phyloP scores from a whole-genome alignment of 2,113 vertebrate genomes.

The Salvelinus sp. region DNA sequence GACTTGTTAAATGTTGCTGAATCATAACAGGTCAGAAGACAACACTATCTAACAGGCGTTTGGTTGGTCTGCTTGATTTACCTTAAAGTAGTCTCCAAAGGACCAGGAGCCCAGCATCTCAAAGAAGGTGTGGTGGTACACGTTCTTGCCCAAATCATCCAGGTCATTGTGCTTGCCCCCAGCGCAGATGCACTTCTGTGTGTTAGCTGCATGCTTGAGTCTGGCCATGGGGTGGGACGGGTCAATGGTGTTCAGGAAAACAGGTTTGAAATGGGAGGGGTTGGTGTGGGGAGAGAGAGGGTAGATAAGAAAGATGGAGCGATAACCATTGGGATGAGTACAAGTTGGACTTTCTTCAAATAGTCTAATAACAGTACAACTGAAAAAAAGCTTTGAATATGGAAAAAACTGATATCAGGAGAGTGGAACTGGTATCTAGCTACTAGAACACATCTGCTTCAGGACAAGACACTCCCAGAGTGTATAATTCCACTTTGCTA shows the following conservation, averaged over 20 bases:
- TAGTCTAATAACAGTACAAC: no score
- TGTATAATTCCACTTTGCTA: no score
- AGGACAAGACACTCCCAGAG: no score
- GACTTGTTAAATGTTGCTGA: no score
- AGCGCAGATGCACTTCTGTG: slow-evolving; percentile 88
- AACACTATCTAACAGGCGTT: not conserved
- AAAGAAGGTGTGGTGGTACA: slow-evolving; percentile 91
- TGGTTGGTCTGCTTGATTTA: slow-evolving; percentile 50
- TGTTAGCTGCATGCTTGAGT: slow-evolving; percentile 84
- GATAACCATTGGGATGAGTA: not conserved
- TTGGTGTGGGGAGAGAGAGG: not conserved
- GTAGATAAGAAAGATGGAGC: not conserved
- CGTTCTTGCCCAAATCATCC: slow-evolving; percentile 86
- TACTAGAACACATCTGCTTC: no score
- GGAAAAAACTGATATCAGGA: no score
- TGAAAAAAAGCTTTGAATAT: no score
- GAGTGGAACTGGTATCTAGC: no score
- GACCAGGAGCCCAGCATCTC: slow-evolving; percentile 98
- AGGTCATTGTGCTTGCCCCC: slow-evolving; percentile 90
- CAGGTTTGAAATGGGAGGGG: slow-evolving; percentile 84
- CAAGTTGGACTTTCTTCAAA: no score
- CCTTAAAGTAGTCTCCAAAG: slow-evolving; percentile 99
- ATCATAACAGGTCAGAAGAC: no score
- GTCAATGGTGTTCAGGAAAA: slow-evolving; percentile 88
- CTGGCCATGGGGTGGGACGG: slow-evolving; percentile 85